Evolutionary conservation across 2,797 vertebrate species (phyloP).

Genomic region (Enteromius radiatus): DNA sequence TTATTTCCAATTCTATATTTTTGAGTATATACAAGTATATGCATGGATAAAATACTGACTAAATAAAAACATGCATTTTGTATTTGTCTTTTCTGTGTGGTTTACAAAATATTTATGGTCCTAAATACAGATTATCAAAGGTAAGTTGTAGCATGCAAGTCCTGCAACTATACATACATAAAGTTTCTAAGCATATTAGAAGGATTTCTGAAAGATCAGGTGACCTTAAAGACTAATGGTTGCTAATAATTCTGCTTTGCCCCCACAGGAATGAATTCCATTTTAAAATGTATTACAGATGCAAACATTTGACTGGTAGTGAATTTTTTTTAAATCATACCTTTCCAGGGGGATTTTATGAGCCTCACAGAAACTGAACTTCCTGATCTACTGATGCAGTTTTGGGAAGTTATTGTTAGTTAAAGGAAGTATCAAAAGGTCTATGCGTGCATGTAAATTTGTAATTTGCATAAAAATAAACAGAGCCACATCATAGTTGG

Average conservation of each 20-base stretch:
- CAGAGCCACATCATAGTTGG: not conserved
- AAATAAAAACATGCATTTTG: constrained; percentile 54
- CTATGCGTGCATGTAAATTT: not conserved
- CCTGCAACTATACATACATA: too few relatives aligned
- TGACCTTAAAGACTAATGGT: not conserved
- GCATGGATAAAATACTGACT: constrained; percentile 72
- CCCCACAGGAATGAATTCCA: too few relatives aligned
- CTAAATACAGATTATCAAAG: not conserved
- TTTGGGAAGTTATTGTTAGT: not conserved
- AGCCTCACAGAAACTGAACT: not conserved
- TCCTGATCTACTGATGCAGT: not conserved
- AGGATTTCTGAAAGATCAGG: too few relatives aligned
- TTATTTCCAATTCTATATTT: constrained; percentile 84
- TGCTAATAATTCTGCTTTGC: not conserved
- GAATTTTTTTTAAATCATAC: not conserved
- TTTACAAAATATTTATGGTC: constrained; percentile 24
- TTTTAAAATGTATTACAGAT: not conserved
- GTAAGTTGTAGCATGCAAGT: not conserved
- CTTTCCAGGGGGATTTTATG: not conserved
- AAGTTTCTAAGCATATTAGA: too few relatives aligned
- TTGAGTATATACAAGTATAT: constrained; percentile 78
- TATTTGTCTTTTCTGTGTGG: constrained; percentile 50
- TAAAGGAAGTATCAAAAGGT: not conserved
- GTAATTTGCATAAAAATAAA: not conserved
- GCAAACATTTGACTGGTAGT: too few relatives aligned